Base-by-base conservation (phyloP, 2,888 invertebrate genomes). In the Epinotia brunnichana region DNA sequence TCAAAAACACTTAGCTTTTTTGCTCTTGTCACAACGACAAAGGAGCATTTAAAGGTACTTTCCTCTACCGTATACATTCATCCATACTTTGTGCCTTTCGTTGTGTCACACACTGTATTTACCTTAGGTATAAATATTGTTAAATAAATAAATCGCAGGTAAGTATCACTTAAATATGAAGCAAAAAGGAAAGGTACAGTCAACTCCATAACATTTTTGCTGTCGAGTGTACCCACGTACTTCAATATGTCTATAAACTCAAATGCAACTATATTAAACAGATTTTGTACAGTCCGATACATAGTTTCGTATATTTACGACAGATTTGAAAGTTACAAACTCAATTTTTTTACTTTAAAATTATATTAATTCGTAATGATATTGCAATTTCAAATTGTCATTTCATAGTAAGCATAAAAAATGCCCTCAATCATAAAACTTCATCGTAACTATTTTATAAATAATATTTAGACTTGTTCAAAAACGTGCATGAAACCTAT, bases 71-170 rank as follows among this genome's bases (percentile, higher is more conserved):
- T 35, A 9, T 35, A 35, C 35, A 9, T 35, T 9, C 44, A 44
- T 4, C 13, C 15, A 44, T 48, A 48, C 15, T 48, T n/a, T 44
- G 3, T n/a, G 48, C 4, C 48, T n/a, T 48, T 7, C 5, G 48
- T 48, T 48, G 48, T n/a, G 4, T 48, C n/a, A 15, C 48, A 48
- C 48, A 48, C 48, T 48, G 48, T 48, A 48, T 44, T 29, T 35
- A 62, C 3, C 24, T 48, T 48, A 62, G n/a, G 11, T 21, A 61
- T n/a, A 29, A 24, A 29, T 29, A n/a, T 57, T 29, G 1, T 29
- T n/a, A 3, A 19, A 60, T 19, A 67, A 61, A 67, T 67, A 71
- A 67, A 53, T 72, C 66, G 59, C 70, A 67, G 48, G 41, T 72
- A 48, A 62, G 60, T 53, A 61, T 68, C 71, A 72, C 66, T 61